Conservation (phyloP, 2,113 vertebrate species). For the Rhabdornis inornatus region DNA sequence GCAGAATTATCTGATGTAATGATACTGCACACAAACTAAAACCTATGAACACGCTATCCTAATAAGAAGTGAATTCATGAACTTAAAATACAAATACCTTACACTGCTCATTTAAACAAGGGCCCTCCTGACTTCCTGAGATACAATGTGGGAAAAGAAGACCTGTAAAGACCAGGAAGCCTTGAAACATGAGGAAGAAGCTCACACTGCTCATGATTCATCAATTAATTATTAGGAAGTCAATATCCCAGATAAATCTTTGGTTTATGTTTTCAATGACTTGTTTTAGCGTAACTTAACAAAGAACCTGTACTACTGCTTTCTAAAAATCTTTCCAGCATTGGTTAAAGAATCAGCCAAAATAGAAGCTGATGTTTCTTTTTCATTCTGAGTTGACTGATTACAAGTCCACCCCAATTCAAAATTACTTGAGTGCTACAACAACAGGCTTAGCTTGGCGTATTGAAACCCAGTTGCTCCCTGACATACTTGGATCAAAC, state of each 20-base stretch:
- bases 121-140: neutral
- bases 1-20: neutral
- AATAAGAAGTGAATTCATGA: neutral
- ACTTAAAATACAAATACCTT: neutral
- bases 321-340: neutral
- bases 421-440: neutral
- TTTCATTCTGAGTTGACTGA: neutral
- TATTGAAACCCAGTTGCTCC: neutral
- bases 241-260: neutral
- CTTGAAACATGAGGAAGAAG: neutral
- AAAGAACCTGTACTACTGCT: neutral
- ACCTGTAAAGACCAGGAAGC: neutral
- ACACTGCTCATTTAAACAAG: neutral
- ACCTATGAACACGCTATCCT: neutral
- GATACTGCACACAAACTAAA: neutral
- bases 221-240: neutral
- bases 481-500: neutral
- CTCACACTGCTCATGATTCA: neutral
- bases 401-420: neutral
- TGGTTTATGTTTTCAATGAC: neutral
- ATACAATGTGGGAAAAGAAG: neutral
- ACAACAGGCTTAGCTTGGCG: neutral
- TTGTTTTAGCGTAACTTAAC: neutral
- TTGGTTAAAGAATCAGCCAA: neutral
- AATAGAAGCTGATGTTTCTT: neutral